Percentiles rank a stretch among this genome's conserved stretches.
Evolutionary conservation across 2,113 vertebrate species (phyloP).

Genomic region (Anas platyrhynchos): DNA sequence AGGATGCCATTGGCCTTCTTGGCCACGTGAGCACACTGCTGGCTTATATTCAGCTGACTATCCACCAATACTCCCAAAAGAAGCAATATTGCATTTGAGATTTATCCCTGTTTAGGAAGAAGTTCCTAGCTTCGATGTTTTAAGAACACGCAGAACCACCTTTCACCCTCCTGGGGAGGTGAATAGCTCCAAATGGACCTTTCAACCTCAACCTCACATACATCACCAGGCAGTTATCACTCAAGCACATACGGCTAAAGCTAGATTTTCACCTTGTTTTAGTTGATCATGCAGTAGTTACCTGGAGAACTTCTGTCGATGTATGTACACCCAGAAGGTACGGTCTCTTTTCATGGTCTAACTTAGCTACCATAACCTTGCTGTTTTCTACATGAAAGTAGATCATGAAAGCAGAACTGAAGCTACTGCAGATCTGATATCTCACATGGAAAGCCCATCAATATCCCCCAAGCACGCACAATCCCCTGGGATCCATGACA

Average conservation of each 20-base stretch:
- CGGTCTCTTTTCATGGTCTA: background rate
- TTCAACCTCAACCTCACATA: background rate
- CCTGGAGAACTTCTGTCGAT: background rate
- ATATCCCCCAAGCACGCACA: background rate
- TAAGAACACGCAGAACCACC: background rate
- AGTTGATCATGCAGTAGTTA: background rate
- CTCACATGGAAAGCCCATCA: background rate
- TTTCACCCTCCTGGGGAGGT: background rate
- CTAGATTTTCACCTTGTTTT: background rate
- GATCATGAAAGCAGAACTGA: background rate
- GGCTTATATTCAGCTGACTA: too few species aligned
- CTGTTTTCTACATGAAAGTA: background rate
- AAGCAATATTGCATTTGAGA: background rate
- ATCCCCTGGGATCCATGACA: background rate
- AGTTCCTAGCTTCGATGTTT: background rate
- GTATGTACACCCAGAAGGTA: background rate
- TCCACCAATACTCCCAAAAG: too few species aligned
- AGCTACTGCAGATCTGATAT: rapidly evolving
- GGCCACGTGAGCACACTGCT: too few species aligned
- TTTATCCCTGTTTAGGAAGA: background rate
- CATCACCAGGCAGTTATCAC: background rate
- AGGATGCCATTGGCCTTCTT: too few species aligned
- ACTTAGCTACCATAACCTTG: background rate
- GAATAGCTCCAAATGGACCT: background rate
- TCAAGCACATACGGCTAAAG: background rate